Evolutionary conservation across 2,113 vertebrate species (phyloP), one percentile per base, ranked within the genome.

Genomic region (Microtus montanus): DNA sequence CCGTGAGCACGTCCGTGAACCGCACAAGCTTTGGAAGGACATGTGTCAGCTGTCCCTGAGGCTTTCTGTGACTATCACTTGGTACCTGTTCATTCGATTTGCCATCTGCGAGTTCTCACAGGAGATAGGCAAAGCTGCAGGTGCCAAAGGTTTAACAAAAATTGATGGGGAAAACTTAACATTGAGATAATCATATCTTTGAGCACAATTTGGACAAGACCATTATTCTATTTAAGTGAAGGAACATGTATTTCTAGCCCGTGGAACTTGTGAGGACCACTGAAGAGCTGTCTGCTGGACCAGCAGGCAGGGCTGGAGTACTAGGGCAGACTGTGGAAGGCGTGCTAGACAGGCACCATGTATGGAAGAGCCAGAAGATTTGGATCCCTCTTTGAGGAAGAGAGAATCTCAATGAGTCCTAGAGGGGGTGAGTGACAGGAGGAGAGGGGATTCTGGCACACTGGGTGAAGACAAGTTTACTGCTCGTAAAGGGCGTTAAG

Each of bases 71-170:
- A 89, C 89, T 88, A 94, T 95, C 90, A 93, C 84, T 73, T 1
- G 4, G 90, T 80, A 90, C 68, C 86, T 88, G 61, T 90, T 95
- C 93, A 88, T 89, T 87, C 2, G 0, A 87, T 90, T 86, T 92
- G 54, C 93, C 85, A 92, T 92, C 97, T 90, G 94, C 92, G 74
- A 90, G 28, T 84, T 97, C 68, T 83, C 94, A 90, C 90, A 78
- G n/a, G 95, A 95, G 94, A 73, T 35, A 95, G 96, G 92, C 92
- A 94, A 91, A 90, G 92, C 83, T 94, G 78, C 41, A n/a, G 79
- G 44, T 91, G 79, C 94, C 95, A 92, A 93, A 97, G 82, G 58
- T 91, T 92, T 85, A 87, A 95, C 66, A 87, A 88, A 96, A 96
- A 91, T 68, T 61, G 91, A 71, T 89, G 87, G 91, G 63, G 80